Evolutionary conservation across 2,888 invertebrate species (phyloP), one percentile per base, ranked within the genome.

Genomic region (Allacma fusca): DNA sequence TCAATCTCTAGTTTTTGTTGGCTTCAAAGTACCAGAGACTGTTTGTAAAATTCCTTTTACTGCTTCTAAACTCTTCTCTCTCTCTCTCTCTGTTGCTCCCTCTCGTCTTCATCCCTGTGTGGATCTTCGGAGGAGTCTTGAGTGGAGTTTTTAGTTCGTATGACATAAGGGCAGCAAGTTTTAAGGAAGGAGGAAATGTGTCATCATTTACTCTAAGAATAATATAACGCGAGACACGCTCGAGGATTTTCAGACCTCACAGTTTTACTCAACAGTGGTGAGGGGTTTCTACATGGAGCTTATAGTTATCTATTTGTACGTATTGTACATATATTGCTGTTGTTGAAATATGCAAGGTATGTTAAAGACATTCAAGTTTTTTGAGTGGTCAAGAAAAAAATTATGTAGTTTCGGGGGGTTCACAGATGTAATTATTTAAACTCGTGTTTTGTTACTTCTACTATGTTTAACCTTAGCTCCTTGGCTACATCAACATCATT

Each of bases 1-100:
- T 83, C 83, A 80, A 83, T 83, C 83, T 83, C 78, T 24, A 13
- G 62, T 28, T 75, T 65, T 75, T 68, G 43, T 64, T 43, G 29
- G n/a, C 34, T 72, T 59, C 57, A 21, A 62, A 62, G 26, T 62
- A 62, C 19, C 62, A 24, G 50, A 50, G 50, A 50, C 19, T 62
- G 62, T 62, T 62, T 62, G 62, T 23, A 62, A 62, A 26, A 24
- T 62, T 62, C 26, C 4, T 62, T 62, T 62, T 24, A 24, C 62
- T 12, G 24, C 62, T 24, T 24, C 24, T 62, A 23, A 26, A 24
- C 26, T 62, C 23, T 62, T 16, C 24, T 16, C 23, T 62, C 24
- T 62, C 13, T 23, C 24, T 24, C 24, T 26, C 4, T 24, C 24
- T 2, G 2, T 62, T 24, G 7, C 62, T 62, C 62, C 62, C 23